Conservation (phyloP, 2,888 invertebrate genomes). For the Tortricodes alternella region DNA sequence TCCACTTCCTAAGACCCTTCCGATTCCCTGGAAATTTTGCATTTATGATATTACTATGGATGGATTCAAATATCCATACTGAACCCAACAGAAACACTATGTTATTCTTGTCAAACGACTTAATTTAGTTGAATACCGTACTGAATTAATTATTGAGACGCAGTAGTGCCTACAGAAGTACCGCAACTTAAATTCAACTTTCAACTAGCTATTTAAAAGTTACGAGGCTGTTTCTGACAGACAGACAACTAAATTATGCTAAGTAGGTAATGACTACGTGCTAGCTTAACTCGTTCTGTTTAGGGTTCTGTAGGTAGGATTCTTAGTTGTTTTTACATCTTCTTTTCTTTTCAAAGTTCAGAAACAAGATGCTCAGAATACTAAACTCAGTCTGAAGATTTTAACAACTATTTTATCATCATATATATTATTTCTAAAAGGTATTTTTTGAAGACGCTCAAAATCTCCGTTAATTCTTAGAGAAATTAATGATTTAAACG, state of each 20-base stretch:
- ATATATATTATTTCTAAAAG: too few species aligned
- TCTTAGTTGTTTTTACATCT: not conserved
- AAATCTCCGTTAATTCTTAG: too few species aligned
- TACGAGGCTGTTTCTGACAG: constrained; percentile 15
- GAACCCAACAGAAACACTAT: not conserved
- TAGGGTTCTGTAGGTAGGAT: not conserved
- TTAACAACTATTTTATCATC: too few species aligned
- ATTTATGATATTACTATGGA: not conserved
- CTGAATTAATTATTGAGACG: constrained; percentile 21
- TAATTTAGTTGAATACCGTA: constrained; percentile 22
- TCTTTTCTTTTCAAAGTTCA: not conserved
- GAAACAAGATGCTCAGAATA: not conserved
- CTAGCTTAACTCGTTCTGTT: constrained; percentile 4
- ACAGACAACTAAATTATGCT: constrained; percentile 27
- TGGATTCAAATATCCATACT: not conserved
- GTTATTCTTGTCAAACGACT: not conserved
- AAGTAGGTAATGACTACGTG: constrained; percentile 27
- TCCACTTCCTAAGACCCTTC: too few species aligned
- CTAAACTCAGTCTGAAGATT: not conserved
- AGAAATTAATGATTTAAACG: too few species aligned
- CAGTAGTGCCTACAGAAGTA: not conserved
- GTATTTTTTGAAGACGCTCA: too few species aligned
- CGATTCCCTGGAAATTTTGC: not conserved
- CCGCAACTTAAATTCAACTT: constrained; percentile 21
- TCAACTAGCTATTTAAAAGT: constrained; percentile 26